These are phyloP conservation scores for Lethrus apterus DNA, from an alignment of 1,140 invertebrate species.

Conservation along the genomic window DNA sequence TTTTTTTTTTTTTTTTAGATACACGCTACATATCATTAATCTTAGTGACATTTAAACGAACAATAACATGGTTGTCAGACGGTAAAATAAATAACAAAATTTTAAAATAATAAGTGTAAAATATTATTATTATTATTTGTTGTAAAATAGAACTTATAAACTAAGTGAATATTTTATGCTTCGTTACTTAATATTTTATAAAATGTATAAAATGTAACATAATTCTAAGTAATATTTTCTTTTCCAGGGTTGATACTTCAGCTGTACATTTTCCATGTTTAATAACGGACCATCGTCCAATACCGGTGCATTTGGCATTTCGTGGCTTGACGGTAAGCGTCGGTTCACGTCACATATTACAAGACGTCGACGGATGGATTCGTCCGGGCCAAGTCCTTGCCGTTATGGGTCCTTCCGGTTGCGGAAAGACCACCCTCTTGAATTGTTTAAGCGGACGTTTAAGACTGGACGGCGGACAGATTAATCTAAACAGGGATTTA, in stretches of 20 bases:
- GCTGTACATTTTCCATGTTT: conserved; percentile 43
- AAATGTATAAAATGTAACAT: no score
- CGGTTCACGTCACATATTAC: conserved; percentile 53
- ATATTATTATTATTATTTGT: background rate
- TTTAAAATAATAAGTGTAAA: background rate
- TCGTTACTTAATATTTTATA: no score
- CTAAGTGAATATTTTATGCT: no score
- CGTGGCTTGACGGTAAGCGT: conserved; percentile 50
- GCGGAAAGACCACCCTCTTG: conserved; percentile 75
- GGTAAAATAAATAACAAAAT: background rate
- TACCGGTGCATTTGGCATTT: conserved; percentile 64
- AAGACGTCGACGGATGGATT: conserved; percentile 65
- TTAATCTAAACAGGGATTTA: conserved; percentile 67
- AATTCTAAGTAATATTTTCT: no score
- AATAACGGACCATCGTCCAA: conserved; percentile 42
- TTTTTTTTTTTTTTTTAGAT: background rate
- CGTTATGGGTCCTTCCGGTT: conserved; percentile 76
- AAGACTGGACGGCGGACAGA: conserved; percentile 58
- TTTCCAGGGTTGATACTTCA: conserved; percentile 43
- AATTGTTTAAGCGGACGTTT: conserved; percentile 67
- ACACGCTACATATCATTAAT: background rate
- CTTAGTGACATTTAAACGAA: no score
- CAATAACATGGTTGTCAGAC: background rate
- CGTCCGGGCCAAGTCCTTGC: conserved; percentile 72
- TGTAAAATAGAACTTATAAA: no score